A percentile compares a stretch with the other conserved stretches of the same genome.
phyloP scores from a whole-genome alignment of 2,113 vertebrate genomes.

The Climacteris rufus region DNA sequence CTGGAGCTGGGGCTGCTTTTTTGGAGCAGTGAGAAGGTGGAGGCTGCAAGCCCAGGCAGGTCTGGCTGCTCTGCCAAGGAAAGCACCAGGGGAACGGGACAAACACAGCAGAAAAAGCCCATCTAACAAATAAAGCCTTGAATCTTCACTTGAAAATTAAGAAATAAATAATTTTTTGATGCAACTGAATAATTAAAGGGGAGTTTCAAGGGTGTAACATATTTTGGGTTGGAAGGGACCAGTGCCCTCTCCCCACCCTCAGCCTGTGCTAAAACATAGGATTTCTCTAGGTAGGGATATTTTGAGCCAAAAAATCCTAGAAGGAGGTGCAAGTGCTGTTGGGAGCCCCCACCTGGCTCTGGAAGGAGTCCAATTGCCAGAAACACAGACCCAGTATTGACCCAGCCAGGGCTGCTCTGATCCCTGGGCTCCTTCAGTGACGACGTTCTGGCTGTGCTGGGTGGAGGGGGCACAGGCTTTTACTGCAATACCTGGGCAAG shows the following conservation, averaged over 20 bases:
- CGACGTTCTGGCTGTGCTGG: fast-evolving
- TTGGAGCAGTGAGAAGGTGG: neutral
- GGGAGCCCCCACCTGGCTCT: neutral
- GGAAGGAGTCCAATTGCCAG: neutral
- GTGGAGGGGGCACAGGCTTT: neutral
- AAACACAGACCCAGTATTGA: fast-evolving
- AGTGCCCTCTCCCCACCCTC: neutral
- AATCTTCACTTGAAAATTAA: neutral
- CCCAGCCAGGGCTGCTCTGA: neutral
- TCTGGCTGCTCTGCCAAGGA: neutral
- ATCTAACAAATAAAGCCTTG: neutral
- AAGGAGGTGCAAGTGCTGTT: neutral
- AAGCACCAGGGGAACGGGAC: neutral
- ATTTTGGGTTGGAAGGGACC: neutral
- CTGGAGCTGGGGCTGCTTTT: neutral
- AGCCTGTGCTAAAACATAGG: neutral
- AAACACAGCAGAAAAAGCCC: neutral
- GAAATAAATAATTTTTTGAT: neutral
- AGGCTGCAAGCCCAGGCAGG: neutral
- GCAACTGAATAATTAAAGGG: neutral
- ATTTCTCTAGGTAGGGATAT: neutral
- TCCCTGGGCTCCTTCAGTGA: neutral
- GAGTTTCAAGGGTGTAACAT: neutral
- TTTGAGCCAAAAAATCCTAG: neutral
- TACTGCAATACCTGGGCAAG: neutral